Evolutionary conservation across 2,113 vertebrate genomes (phyloP).

Genomic region (Albula glossodonta): DNA sequence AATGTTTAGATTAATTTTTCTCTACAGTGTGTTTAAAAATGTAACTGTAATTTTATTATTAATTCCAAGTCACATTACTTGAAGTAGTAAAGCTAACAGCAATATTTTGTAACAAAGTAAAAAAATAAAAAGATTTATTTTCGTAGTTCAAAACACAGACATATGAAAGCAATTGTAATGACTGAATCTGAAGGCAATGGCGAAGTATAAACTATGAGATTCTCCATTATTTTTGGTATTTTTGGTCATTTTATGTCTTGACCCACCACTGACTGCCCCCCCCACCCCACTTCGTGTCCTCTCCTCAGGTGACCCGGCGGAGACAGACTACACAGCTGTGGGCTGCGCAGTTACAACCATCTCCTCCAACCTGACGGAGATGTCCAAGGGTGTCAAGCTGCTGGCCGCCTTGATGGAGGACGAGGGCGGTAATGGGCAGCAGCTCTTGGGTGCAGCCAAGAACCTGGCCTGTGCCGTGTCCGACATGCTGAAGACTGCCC

Average conservation of each 20-base stretch:
- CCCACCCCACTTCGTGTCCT: not conserved
- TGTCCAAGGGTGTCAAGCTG: constrained; percentile 95
- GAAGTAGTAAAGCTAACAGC: not conserved
- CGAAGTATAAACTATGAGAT: no score
- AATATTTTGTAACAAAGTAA: not conserved
- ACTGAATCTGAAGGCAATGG: no score
- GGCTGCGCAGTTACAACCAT: constrained; percentile 96
- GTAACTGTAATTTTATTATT: not conserved
- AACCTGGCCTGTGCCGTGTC: constrained; percentile 89
- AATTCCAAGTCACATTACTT: no score
- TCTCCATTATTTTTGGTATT: no score
- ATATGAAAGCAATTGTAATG: no score
- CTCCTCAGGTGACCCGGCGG: constrained; percentile 85
- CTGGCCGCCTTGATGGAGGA: constrained; percentile 94
- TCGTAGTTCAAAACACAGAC: not conserved
- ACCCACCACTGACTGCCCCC: not conserved
- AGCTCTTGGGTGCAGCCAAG: constrained; percentile 90
- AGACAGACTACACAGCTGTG: constrained; percentile 95
- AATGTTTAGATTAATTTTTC: not conserved
- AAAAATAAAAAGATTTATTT: not conserved
- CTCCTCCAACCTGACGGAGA: constrained; percentile 97
- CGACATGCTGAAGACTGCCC: constrained; percentile 89
- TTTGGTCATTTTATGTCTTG: not conserved
- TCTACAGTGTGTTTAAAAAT: not conserved
- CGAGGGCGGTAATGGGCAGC: constrained; percentile 85